Evolutionary conservation across 2,113 vertebrate genomes (phyloP), one percentile per base, ranked within the genome.

Genomic region (Gopherus evgoodei): DNA sequence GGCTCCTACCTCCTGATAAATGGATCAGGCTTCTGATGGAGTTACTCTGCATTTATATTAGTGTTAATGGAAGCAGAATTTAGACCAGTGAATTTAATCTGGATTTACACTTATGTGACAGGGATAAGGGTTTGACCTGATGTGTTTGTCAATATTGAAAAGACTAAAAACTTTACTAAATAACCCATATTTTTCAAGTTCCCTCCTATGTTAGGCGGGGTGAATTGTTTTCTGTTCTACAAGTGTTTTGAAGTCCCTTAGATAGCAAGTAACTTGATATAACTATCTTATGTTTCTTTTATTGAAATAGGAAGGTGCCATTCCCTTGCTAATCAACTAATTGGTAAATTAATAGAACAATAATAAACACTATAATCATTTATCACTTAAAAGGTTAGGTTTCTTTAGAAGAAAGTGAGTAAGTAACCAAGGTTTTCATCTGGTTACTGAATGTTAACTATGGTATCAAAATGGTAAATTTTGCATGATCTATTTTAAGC

Each of bases 401-500:
- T 75, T 38, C 22, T 75, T 75, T 69, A 38, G n/a, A 72, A 24
- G 38, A 76, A 44, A 38, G 24, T 25, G 22, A 76, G 21, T 7
- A 44, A 76, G 38, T 24, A 76, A 11, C 59, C 72, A 42, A 44
- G 31, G 35, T 76, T 76, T 76, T 76, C 11, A 2, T 19, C 57
- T 62, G 27, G 57, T 31, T 29, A 31, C 29, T 29, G 29, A 62
- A 62, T 69, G 35, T 69, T n/a, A 62, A 69, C 35, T 35, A n/a
- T n/a, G 35, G 35, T 69, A n/a, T 5, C 76, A 49, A 79, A 92
- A 93, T 53, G 81, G 13, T 88, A 90, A 87, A 94, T 79, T 81
- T 8, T 38, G 4, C 50, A 78, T 83, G 83, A 88, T 53, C 92
- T 94, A 91, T 91, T 94, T 95, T 95, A 88, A 85, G 65, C 14